Base-by-base conservation (phyloP, 2,797 vertebrate species). In the Glossophaga mutica region DNA sequence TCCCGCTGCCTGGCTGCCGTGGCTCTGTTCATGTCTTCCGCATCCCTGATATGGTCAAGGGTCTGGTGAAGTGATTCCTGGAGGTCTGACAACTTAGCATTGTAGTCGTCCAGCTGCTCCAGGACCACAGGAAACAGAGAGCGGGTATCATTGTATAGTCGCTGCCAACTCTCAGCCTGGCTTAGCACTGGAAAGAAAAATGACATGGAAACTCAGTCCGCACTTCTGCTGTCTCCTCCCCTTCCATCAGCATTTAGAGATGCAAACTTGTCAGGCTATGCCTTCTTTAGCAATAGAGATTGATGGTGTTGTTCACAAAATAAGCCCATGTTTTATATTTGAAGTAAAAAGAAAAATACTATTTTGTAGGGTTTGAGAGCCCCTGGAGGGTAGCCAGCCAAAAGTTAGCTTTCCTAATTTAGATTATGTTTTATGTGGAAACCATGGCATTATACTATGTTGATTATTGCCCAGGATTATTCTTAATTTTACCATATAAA, bases 71-170 rank as follows among this genome's bases (percentile, higher is more conserved):
- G 98, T 48, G 99, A 98, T 16, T 96, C 97, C 95, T 98, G 97
- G 77, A 99, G 97, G 14, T 99, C 98, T 26, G 98, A 98, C 87
- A 99, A 98, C 96, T 98, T 99, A 90, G 96, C 65, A 34, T 98
- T 98, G 92, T 99, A 98, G 46, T 98, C 98, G 0, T 98, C 98
- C 95, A 99, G 97, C 90, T 98, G 96, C 95, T 99, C 99, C 97
- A 98, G 97, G 90, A 99, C 98, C 2, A 98, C 98, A 2, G 98
- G 98, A 57, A 99, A 98, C 22, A 99, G 98, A 73, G 98, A 97
- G 32, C 98, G 98, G 0, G 98, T 99, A 93, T 97, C 98, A 39
- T 99, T 98, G 97, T 99, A 94, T 92, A 98, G 98, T 97, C 99
- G 98, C 21, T 99, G 97, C 97, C 98, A 98, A 4, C 71, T 98